These are phyloP conservation scores for Eristalis arbustorum DNA, from an alignment of 2,888 invertebrate genomes.

Conservation along the genomic window DNA sequence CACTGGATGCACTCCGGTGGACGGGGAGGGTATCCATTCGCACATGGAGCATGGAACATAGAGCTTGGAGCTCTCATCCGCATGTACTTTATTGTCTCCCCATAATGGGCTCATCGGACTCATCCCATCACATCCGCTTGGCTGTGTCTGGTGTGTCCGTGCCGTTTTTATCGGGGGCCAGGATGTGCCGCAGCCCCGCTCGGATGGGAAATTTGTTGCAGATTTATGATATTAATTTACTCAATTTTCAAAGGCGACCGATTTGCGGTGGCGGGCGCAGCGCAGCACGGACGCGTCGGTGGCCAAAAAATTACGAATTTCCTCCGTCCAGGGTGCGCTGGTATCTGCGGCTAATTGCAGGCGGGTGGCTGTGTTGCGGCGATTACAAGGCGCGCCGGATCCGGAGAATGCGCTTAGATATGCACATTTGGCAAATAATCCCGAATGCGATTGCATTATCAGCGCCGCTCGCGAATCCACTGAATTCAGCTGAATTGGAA, in stretches of 20 bases:
- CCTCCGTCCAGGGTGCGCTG: background rate
- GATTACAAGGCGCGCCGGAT: background rate
- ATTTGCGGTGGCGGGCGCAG: no score
- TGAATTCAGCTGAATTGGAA: background rate
- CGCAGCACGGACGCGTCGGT: background rate
- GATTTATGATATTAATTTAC: slow-evolving; percentile 65
- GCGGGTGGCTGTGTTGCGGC: background rate
- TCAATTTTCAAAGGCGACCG: slow-evolving; percentile 26
- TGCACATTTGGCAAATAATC: slow-evolving; percentile 50
- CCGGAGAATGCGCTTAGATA: slow-evolving; percentile 6
- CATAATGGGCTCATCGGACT: slow-evolving; percentile 5
- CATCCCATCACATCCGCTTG: slow-evolving; percentile 54
- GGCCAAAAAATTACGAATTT: background rate
- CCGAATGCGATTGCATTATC: slow-evolving; percentile 47
- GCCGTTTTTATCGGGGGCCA: background rate
- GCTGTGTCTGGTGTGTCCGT: slow-evolving; percentile 13
- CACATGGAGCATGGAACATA: background rate
- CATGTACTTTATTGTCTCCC: slow-evolving; percentile 26
- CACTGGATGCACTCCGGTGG: background rate
- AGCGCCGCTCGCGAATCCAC: slow-evolving; percentile 26
- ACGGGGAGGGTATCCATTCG: background rate
- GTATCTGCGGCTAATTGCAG: slow-evolving; percentile 15
- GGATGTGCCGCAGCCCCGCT: slow-evolving; percentile 53
- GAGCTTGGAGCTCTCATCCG: slow-evolving; percentile 2
- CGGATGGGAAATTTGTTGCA: slow-evolving; percentile 56